Evolutionary conservation across 2,888 invertebrate species (phyloP), one percentile per base, ranked within the genome.

Genomic region (Petrolisthes manimaculis): DNA sequence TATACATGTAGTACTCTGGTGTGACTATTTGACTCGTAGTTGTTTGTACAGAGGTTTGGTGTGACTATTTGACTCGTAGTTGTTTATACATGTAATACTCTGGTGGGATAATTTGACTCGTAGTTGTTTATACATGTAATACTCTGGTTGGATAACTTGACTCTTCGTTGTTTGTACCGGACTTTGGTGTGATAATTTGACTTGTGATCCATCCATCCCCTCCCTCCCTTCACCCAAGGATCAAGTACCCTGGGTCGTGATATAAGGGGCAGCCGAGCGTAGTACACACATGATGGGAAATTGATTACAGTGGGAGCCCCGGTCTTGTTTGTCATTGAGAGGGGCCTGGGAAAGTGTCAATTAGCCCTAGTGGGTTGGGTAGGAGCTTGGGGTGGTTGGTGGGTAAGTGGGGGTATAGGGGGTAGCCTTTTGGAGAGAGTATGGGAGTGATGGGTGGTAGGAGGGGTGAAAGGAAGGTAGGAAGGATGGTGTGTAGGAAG

Each of bases 221-320:
- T 18, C 8, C n/a, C n/a, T n/a, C n/a, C 71, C n/a, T 71, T 71
- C 12, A 5, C 71, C 71, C 3, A 37, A 54, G 77, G 51, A n/a
- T 53, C 6, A 54, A 24, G 77, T 54, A 5, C 53, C 77, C 75
- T 18, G 12, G 1, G 14, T 54, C 67, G 4, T 3, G 21, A 67
- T 18, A 37, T 51, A 51, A 18, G 77, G n/a, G 56, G 84, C 84
- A 77, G 77, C 77, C 18, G 51, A 18, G 53, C 84, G 77, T 77
- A 83, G 71, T 69, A 83, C 83, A 84, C 77, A 75, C 84, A 77
- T 84, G 84, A 84, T 84, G 78, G 78, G 67, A 67, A 84, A 84
- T 84, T 84, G 84, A 84, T 84, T 84, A 84, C 53, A 24, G 84
- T 78, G 67, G 67, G 53, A 51, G 53, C 37, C 37, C n/a, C 67